A percentile compares a stretch with the other conserved stretches of the same genome.
phyloP scores from a whole-genome alignment of 2,113 vertebrate species.

The Pogonocichla stellata region DNA sequence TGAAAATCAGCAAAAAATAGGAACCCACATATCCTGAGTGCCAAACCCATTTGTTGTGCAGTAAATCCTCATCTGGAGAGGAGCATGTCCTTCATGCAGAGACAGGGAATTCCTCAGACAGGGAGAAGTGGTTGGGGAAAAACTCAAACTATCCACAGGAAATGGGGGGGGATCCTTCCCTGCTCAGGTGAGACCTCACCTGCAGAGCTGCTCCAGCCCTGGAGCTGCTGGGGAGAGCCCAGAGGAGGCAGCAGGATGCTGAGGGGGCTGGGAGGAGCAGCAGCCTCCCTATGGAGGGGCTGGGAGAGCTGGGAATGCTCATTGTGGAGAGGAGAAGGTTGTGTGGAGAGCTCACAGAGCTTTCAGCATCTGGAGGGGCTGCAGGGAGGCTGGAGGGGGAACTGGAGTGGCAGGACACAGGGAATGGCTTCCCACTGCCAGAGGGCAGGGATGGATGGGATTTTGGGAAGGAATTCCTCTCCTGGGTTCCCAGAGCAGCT shows the following conservation, averaged over 20 bases:
- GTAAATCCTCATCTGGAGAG: background rate
- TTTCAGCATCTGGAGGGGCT: background rate
- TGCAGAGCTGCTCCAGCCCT: background rate
- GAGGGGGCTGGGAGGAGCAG: background rate
- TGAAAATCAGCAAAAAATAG: background rate
- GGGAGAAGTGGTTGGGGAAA: background rate
- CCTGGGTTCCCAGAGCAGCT: background rate
- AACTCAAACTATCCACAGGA: accelerated
- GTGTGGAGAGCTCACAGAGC: background rate
- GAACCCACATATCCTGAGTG: background rate
- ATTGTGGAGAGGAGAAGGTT: background rate
- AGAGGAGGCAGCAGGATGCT: background rate
- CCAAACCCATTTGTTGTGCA: background rate
- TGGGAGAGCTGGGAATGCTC: background rate
- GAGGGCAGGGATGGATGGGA: accelerated
- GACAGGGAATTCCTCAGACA: background rate
- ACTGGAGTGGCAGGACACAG: background rate
- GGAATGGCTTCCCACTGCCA: background rate
- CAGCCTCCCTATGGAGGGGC: background rate
- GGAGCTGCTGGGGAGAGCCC: background rate
- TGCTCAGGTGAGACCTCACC: no score
- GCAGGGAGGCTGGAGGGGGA: background rate
- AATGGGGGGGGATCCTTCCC: background rate
- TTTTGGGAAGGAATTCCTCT: background rate
- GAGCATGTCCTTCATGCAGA: background rate